Evolutionary conservation across 2,797 vertebrate genomes (phyloP).

Genomic region (Ctenopoma kingsleyae): DNA sequence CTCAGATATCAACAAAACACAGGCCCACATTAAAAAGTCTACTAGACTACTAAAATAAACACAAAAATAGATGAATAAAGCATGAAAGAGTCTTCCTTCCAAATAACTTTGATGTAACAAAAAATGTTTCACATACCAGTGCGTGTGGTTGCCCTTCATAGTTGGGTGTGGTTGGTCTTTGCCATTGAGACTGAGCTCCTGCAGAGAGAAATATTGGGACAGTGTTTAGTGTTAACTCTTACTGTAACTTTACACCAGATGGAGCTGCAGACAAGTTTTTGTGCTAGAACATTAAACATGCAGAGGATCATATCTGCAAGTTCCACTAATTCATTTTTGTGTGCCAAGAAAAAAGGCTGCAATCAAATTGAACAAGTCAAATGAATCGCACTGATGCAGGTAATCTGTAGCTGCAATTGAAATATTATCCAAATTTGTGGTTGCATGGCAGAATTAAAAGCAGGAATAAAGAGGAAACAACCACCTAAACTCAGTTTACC

Average conservation of each 20-base stretch:
- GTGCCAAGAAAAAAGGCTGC: constrained; percentile 45
- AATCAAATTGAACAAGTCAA: constrained; percentile 47
- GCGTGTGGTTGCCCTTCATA: constrained; percentile 94
- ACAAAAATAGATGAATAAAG: neutral
- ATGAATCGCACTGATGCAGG: constrained; percentile 30
- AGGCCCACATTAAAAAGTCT: neutral
- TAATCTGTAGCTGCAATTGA: constrained; percentile 18
- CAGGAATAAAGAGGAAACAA: constrained; percentile 24
- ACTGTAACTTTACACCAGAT: constrained; percentile 70
- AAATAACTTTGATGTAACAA: constrained; percentile 17
- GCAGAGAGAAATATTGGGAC: constrained; percentile 49
- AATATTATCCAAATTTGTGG: constrained; percentile 31
- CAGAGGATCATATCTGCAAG: constrained; percentile 32
- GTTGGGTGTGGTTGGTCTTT: constrained; percentile 91
- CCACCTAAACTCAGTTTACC: constrained; percentile 38
- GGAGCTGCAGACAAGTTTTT: constrained; percentile 66
- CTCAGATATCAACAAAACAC: neutral
- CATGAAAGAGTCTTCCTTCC: neutral
- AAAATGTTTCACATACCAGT: constrained; percentile 85
- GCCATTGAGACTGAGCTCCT: constrained; percentile 94
- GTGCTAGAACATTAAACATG: constrained; percentile 33
- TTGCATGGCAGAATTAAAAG: constrained; percentile 11
- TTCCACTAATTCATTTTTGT: constrained; percentile 32
- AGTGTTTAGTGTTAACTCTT: constrained; percentile 19
- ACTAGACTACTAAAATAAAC: neutral